These are phyloP conservation scores for Drosophila parthenogenetica DNA, from an alignment of 2,888 invertebrate genomes.

Conservation along the genomic window DNA sequence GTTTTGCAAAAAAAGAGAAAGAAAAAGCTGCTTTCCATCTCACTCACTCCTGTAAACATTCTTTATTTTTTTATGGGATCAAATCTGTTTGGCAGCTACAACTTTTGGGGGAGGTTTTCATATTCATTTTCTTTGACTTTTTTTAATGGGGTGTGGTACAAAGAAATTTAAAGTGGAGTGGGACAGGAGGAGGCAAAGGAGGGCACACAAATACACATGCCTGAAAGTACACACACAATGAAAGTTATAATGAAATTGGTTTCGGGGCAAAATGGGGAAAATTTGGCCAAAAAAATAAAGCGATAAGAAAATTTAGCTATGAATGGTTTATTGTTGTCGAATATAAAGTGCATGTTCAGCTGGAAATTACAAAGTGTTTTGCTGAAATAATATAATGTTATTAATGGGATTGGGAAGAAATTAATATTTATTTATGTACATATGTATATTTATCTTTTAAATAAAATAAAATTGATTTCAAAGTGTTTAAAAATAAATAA, in stretches of 20 bases:
- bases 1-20: conserved; percentile 11
- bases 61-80: conserved; percentile 10
- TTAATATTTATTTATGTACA: too few relatives aligned
- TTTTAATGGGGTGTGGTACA: conserved; percentile 17
- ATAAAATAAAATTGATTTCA: too few relatives aligned
- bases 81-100: conserved; percentile 35
- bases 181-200: not conserved
- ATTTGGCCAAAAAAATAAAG: not conserved
- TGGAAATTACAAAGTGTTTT: not conserved
- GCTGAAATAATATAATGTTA: not conserved
- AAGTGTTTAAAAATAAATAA: too few relatives aligned
- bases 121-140: not conserved
- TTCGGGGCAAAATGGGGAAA: not conserved
- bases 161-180: conserved; percentile 9
- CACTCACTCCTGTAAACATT: conserved; percentile 11
- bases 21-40: conserved; percentile 32
- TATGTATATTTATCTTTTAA: too few relatives aligned
- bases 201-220: conserved; percentile 13
- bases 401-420: not conserved
- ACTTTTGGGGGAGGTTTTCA: conserved; percentile 39
- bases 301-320: not conserved
- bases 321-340: not conserved
- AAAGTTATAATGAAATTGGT: conserved; percentile 34
- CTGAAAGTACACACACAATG: conserved; percentile 29
- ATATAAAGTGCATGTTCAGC: not conserved